Base-by-base conservation (phyloP, 2,888 invertebrate species). In the Volucella inanis region DNA sequence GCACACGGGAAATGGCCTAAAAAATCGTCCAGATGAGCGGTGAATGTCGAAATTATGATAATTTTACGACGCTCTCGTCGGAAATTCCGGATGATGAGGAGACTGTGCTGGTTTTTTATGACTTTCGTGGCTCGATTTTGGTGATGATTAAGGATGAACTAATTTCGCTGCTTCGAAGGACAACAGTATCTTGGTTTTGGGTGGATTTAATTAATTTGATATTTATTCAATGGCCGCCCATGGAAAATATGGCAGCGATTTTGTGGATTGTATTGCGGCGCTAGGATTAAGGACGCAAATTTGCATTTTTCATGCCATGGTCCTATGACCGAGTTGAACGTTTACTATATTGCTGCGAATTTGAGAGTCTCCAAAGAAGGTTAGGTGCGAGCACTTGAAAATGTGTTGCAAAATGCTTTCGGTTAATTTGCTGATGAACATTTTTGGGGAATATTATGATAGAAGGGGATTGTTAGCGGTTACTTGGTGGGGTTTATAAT, bases 1-100 rank as follows among this genome's bases (percentile, higher is more conserved):
- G 59, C 77, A 80, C 71, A 14, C 55, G 62, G 70, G 75, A 75
- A 90, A 71, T 67, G 64, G 45, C 12, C 72, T 18, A 88, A 88
- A 89, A 89, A 89, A 89, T 88, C 87, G 89, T 89, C 88, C 88
- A 88, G 85, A 90, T 88, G 87, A 80, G 55, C 75, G 61, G 79
- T 15, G 67, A 84, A 84, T 84, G 75, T 75, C 59, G 68, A 62
- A 85, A 85, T 85, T 85, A 85, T 85, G 85, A 85, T 85, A 85
- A 85, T 85, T 85, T 85, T 81, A 85, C 71, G 85, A 81, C 61
- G 61, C 74, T 18, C 67, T 41, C 31, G 31, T 41, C 77, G 81
- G 81, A 85, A 72, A 62, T 76, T 76, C 67, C 50, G 6, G 31
- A 31, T 68, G 68, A 76, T 67, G 55, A 62, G 81, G 85, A 76